Evolutionary conservation across 2,113 vertebrate genomes (phyloP), one percentile per base, ranked within the genome.

Genomic region (Lasiurus borealis): DNA sequence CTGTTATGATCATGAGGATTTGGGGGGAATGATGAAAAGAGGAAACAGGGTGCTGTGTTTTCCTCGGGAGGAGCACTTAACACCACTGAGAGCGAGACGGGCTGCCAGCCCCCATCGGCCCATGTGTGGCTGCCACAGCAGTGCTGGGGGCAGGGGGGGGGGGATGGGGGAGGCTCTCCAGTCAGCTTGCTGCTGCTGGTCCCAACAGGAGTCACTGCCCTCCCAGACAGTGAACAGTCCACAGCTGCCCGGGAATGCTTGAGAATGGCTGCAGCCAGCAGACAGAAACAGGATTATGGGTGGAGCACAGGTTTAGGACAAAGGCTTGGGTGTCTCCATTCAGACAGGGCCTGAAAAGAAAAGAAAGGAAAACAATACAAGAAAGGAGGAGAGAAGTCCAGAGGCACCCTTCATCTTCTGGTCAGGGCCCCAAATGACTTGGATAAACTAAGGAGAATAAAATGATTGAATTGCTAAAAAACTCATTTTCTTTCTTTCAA

Each of bases 291-390:
- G 46, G 59, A 80, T 54, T 21, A 52, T 27, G 57, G 83, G 50
- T 0, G 18, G 78, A 36, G 62, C 25, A 3, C 1, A 57, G 54
- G 54, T 13, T 92, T 69, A 48, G 46, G 46, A 92, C 78, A 82
- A 95, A 91, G 66, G 78, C 59, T 21, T 72, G 48, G 23, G 62
- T 88, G 36, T 91, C 88, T 92, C 76, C 40, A 66, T 29, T 57
- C 59, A 81, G 64, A 92, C 6, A 90, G 29, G n/a, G 34, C 48
- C 3, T 71, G 40, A 86, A 86, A 88, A 29, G 34, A 90, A 94
- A 90, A 87, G 81, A 78, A 95, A 75, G 25, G 19, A 85, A 64
- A 88, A 91, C 6, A 95, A 81, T 19, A 66, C n/a, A 75, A 71
- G 69, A 76, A 71, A 85, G 46, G 50, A 81, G 44, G 19, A 88